phyloP scores from a whole-genome alignment of 1,140 invertebrate species.

The Leptoteleia sp. region DNA sequence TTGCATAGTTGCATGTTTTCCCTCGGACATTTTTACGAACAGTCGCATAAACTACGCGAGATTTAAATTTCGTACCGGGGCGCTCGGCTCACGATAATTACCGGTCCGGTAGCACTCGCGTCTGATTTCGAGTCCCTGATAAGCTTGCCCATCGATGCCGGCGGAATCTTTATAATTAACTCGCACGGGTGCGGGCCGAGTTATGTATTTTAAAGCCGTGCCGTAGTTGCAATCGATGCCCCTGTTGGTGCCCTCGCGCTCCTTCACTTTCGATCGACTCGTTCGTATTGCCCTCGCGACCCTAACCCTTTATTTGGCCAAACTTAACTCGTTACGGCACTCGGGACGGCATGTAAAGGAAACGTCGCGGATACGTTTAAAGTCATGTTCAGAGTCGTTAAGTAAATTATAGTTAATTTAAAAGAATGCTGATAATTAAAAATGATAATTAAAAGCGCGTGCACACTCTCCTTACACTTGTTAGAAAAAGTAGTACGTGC shows the following conservation, averaged over 20 bases:
- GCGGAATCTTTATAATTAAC: background rate
- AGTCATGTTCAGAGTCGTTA: too few relatives aligned
- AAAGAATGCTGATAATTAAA: too few relatives aligned
- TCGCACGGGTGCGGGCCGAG: background rate
- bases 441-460: too few relatives aligned
- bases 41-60: slow-evolving; percentile 14
- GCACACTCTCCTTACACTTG: too few relatives aligned
- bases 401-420: too few relatives aligned
- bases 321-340: too few relatives aligned
- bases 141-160: background rate
- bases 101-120: background rate
- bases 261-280: background rate
- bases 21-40: slow-evolving; percentile 38
- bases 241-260: background rate
- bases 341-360: too few relatives aligned
- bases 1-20: slow-evolving; percentile 35
- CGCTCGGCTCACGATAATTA: slow-evolving; percentile 2
- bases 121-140: background rate
- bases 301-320: too few relatives aligned
- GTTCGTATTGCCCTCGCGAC: too few relatives aligned
- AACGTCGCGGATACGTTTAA: too few relatives aligned
- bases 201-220: background rate
- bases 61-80: slow-evolving; percentile 13
- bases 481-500: too few relatives aligned
- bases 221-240: background rate